phyloP scores from a whole-genome alignment of 30 jellyfish, hydroid and myxozoan genomes.

The Aurelia aurita complex sp. Pacific region DNA sequence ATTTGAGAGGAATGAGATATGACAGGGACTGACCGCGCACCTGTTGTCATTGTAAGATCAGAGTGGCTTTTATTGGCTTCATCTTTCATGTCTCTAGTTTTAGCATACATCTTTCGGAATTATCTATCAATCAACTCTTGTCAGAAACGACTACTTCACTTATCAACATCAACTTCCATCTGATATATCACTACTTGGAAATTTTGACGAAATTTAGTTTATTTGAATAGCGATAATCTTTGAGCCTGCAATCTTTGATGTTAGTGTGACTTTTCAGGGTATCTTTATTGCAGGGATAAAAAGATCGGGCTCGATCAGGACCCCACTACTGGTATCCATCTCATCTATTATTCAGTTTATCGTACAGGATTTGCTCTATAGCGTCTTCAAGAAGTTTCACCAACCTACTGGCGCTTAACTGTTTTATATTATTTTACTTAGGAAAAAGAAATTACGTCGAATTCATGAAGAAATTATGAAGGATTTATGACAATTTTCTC shows the following conservation, averaged over 20 bases:
- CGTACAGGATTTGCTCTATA: slow-evolving; percentile 17
- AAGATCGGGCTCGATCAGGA: slow-evolving; percentile 78
- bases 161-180: background rate
- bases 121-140: no score
- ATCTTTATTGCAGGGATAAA: slow-evolving; percentile 63
- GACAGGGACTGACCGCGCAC: background rate
- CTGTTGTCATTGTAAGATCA: background rate
- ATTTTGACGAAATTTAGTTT: background rate
- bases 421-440: no score
- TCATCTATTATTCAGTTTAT: slow-evolving; percentile 54
- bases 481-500: background rate
- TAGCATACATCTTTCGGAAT: no score
- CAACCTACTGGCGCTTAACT: no score
- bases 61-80: background rate
- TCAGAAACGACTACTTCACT: no score
- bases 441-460: background rate
- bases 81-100: no score
- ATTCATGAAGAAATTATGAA: background rate
- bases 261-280: slow-evolving; percentile 75
- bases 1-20: no score
- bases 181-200: slow-evolving; percentile 2
- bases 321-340: slow-evolving; percentile 58
- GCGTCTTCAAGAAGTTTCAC: slow-evolving; percentile 41
- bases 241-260: slow-evolving; percentile 28
- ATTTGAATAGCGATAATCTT: slow-evolving; percentile 16